Base-by-base conservation (phyloP, 2,113 vertebrate species). In the Recurvirostra avosetta region DNA sequence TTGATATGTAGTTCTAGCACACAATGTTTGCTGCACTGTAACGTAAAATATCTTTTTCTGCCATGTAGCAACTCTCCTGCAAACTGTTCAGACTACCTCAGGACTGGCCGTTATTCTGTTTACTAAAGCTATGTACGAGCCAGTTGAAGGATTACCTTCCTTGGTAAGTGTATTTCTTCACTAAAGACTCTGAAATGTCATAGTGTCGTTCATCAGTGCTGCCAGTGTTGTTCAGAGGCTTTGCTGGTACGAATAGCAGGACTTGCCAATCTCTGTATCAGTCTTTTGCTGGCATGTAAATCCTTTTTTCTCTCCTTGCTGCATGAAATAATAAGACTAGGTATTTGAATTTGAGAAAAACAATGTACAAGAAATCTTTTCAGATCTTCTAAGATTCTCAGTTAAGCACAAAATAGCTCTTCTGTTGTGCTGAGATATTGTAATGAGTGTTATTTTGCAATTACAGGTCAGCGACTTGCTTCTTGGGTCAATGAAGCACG, bases 51-150 rank as follows among this genome's bases (percentile, higher is more conserved):
- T 32, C 25, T 91, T 56, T 50, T 77, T 72, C 22, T 92, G 26
- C 71, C 11, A 0, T 81, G 7, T 65, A 99, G 99, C 98, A 97
- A 98, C 98, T 43, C 98, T 99, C 7, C 93, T 99, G 91, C 99
- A 99, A 96, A 98, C 98, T 26, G 98, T 99, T 73, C 99, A 99
- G 95, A 99, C 98, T 49, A 99, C 99, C 17, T 98, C 99, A 5
- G 99, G 99, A 58, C 98, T 99, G 98, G 99, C 99, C 3, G 94
- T 99, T 50, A 97, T 99, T 93, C 97, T 99, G 53, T 97, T 99
- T 78, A 97, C 97, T 94, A 98, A 98, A 92, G 98, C 97, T 36
- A 98, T 99, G 97, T 98, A 99, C 96, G 98, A 98, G 32, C 96
- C 98, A 62, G 94, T 77, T 97, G 98, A 99, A 78, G 86, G 97